Base-by-base conservation (phyloP, 2,888 invertebrate species). In the Elmis aenea region DNA sequence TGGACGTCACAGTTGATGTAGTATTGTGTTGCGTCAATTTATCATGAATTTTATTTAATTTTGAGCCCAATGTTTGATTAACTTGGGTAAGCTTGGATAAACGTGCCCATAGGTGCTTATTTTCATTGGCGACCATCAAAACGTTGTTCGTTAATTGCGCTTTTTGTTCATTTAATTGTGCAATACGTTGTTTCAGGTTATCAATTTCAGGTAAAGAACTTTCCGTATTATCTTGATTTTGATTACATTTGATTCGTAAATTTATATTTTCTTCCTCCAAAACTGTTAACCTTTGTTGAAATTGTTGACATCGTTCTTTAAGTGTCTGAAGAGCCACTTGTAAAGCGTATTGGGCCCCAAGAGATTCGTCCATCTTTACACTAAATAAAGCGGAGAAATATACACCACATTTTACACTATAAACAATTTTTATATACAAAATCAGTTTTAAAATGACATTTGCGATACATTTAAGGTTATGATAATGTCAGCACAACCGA, bases 121-220 rank as follows among this genome's bases (percentile, higher is more conserved):
- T 89, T 64, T 89, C 89, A 52, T 77, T 76, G 2, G 86, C 82
- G 5, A 89, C 85, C 84, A 89, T 85, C 52, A 76, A 78, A 15
- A 87, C 76, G 57, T 85, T 85, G 59, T 85, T 83, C 51, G 80
- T 75, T 0, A 89, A 67, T 57, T 86, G 85, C 1, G 79, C 76
- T 57, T 86, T 88, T 58, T 87, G 85, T 52, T 82, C 81, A 8
- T 73, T 76, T 35, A 88, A 67, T 44, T 84, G 81, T 11, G 79
- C 76, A 12, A 87, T 72, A 62, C 80, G 79, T 46, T 76, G 73
- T 41, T 78, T 70, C n/a, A 82, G 59, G 16, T 59, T 53, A 38
- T 69, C 59, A 31, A 72, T 67, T 54, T 79, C 79, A 2, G 48
- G 48, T 15, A 53, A 16, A 5, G 54, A 52, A 12, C 40, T 28